These are phyloP conservation scores for Phaedon cochleariae DNA, from an alignment of 2,888 invertebrate species.

Conservation along the genomic window DNA sequence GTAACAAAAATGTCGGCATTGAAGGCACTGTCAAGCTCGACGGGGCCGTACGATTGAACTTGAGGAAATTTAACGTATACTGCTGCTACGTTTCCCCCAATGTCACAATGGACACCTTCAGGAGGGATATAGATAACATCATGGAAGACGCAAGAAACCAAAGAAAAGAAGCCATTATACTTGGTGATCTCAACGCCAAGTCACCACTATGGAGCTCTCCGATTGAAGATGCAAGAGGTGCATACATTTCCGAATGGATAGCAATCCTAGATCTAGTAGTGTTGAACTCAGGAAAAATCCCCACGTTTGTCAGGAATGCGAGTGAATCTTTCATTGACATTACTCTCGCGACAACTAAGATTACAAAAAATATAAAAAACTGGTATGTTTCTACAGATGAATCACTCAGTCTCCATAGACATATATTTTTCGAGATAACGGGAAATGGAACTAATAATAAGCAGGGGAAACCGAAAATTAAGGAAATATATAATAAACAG, in stretches of 20 bases:
- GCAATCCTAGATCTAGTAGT: too few species aligned
- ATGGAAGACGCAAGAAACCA: not conserved
- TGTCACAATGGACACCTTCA: not conserved
- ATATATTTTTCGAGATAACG: slow-evolving; percentile 10
- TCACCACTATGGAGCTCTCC: slow-evolving; percentile 17
- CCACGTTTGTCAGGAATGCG: slow-evolving; percentile 12
- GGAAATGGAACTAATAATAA: not conserved
- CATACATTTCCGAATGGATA: slow-evolving; percentile 10
- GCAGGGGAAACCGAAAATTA: not conserved
- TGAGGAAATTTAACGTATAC: not conserved
- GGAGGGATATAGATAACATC: slow-evolving; percentile 6
- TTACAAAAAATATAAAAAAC: not conserved
- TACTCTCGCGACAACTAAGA: slow-evolving; percentile 8
- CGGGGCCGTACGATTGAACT: not conserved
- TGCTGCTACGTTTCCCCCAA: slow-evolving; percentile 15
- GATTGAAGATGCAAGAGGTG: slow-evolving; percentile 5
- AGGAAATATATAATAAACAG: too few species aligned
- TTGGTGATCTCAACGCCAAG: slow-evolving; percentile 23
- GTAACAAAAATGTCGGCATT: slow-evolving; percentile 16
- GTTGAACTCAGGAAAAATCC: too few species aligned
- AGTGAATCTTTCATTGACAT: slow-evolving; percentile 11
- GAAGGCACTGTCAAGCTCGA: not conserved
- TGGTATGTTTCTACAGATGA: not conserved
- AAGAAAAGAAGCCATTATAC: not conserved
- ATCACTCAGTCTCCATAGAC: slow-evolving; percentile 6